phyloP scores from a whole-genome alignment of 2,888 invertebrate species.

The Fissipunctia ypsillon region DNA sequence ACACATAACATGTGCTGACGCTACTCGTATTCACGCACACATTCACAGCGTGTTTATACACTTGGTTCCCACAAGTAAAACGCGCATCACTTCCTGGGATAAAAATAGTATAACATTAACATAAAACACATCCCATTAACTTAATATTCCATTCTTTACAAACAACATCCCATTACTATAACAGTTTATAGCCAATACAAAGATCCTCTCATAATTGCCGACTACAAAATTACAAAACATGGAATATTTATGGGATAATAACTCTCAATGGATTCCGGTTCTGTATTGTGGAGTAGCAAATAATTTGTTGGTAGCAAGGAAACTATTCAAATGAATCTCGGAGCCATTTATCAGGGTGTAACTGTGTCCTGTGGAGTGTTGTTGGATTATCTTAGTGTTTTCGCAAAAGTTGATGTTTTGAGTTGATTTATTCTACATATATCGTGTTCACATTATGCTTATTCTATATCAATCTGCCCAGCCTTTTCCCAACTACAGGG shows the following conservation, averaged over 20 bases:
- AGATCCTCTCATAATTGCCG: conserved; percentile 63
- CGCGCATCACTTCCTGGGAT: too few species aligned
- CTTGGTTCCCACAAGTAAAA: too few species aligned
- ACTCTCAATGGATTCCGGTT: conserved; percentile 59
- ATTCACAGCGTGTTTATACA: too few species aligned
- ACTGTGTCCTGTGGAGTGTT: conserved; percentile 37
- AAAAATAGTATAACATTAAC: too few species aligned
- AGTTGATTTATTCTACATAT: neutral
- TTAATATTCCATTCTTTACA: conserved; percentile 31
- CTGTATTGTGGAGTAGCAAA: conserved; percentile 46
- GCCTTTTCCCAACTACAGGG: too few species aligned
- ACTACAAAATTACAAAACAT: conserved; percentile 64
- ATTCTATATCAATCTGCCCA: too few species aligned
- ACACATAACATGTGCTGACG: too few species aligned
- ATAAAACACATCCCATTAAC: conserved; percentile 13
- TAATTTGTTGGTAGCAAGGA: conserved; percentile 61
- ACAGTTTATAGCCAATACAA: conserved; percentile 58
- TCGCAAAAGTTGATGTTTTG: conserved; percentile 4
- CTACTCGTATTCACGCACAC: too few species aligned
- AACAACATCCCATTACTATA: conserved; percentile 48
- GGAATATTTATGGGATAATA: conserved; percentile 66
- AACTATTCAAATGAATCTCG: conserved; percentile 69
- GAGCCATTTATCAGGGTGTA: conserved; percentile 57
- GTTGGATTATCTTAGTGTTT: conserved; percentile 41
- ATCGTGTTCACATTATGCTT: neutral